Evolutionary conservation across 2,888 invertebrate genomes (phyloP), one percentile per base, ranked within the genome.

Genomic region (Caenorhabditis sp.): DNA sequence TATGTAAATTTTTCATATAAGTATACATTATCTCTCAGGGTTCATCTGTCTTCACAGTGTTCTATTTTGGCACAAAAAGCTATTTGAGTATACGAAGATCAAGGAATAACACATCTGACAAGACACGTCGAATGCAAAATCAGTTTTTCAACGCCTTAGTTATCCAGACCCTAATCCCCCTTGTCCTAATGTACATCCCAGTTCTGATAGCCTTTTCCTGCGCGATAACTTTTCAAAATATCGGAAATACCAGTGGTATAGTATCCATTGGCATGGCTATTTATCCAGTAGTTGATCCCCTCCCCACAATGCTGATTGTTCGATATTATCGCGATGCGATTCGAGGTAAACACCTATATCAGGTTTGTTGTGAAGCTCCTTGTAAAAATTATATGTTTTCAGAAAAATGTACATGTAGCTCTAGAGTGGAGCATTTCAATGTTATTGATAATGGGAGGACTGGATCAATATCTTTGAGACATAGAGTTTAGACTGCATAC

Each of bases 61-160:
- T 43, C 21, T 68, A 63, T 17, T 54, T 68, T 4, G 67, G 67
- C 23, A 26, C 38, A 21, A 52, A 36, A 0, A 63, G 67, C 25
- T 68, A 63, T 26, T 59, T 23, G 21, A 59, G 59, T 10, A 53
- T 68, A 5, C 59, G 54, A 14, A 54, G 17, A 5, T 53, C 58
- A 10, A 7, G 59, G 1, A 43, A 59, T 0, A 49, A 26, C 12
- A 54, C 59, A 7, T 63, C 58, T 12, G 31, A 57, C 36, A 2
- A 58, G 8, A 38, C 67, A 5, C 58, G 26, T 38, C 53, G 59
- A n/a, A 31, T 68, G 21, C 63, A 68, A 26, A 31, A 63, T 27
- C 67, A 68, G 8, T 31, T 68, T 5, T 68, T 63, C 21, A 59
- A 59, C 49, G 67, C 67, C 8, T 21, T 68, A 12, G 67, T 68